Evolutionary conservation across 2,797 vertebrate species (phyloP).

Genomic region (Gymnothorax reevesii): DNA sequence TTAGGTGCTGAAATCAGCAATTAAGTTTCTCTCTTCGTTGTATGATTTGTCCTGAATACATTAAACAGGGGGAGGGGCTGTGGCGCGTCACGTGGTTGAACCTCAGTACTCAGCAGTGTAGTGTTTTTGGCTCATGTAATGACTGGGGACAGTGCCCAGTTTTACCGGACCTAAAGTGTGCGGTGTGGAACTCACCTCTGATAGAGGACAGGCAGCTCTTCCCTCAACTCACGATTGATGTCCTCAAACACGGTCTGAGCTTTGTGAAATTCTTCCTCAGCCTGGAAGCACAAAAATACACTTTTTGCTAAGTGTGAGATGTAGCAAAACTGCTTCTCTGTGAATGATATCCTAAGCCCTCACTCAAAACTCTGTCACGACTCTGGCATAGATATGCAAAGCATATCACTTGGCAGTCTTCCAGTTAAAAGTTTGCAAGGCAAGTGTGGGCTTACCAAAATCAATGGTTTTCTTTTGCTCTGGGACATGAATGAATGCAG

Average conservation of each 20-base stretch:
- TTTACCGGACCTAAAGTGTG: neutral
- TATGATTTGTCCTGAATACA: neutral
- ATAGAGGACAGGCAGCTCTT: constrained; percentile 83
- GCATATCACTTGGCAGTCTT: neutral
- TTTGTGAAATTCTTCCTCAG: constrained; percentile 82
- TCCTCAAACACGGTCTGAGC: constrained; percentile 84
- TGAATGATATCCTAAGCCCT: neutral
- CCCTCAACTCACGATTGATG: constrained; percentile 85
- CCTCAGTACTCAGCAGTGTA: neutral
- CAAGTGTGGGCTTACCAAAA: no score
- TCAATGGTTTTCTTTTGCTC: no score
- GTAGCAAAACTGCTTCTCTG: neutral
- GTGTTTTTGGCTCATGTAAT: neutral
- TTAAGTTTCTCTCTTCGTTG: no score
- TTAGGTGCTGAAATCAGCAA: no score
- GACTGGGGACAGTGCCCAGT: neutral
- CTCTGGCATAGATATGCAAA: neutral
- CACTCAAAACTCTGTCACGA: neutral
- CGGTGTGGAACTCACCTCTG: constrained; percentile 69
- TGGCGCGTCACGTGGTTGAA: neutral
- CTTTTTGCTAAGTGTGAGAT: neutral
- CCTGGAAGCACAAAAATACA: constrained; percentile 64
- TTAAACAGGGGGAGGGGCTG: neutral
- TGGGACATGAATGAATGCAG: no score
- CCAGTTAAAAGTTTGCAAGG: no score